Evolutionary conservation across 2,888 invertebrate genomes (phyloP).

Genomic region (Caenorhabditis sp.): DNA sequence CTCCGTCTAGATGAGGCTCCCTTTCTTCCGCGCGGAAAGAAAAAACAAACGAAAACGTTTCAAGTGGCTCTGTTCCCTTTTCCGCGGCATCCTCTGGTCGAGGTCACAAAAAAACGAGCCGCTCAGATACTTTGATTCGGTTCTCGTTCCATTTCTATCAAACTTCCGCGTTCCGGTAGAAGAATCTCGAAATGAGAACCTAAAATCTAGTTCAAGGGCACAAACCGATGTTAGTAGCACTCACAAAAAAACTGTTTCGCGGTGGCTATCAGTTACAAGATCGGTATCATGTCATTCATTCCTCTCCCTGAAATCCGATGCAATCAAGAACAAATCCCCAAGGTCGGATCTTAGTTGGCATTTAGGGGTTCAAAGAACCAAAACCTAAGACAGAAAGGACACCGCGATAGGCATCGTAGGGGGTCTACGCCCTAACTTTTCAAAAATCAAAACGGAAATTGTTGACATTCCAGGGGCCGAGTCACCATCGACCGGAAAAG

Average conservation of each 20-base stretch:
- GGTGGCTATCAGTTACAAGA: constrained; percentile 51
- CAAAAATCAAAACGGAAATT: not conserved
- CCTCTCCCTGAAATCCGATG: constrained; percentile 28
- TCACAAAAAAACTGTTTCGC: constrained; percentile 44
- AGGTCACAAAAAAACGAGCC: constrained; percentile 38
- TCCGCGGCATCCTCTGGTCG: constrained; percentile 4
- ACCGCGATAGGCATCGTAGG: constrained; percentile 31
- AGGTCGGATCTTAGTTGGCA: constrained; percentile 50
- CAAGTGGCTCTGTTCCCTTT: constrained; percentile 46
- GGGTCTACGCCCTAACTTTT: not conserved
- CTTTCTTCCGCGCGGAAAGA: constrained; percentile 37
- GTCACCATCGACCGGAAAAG: constrained; percentile 55
- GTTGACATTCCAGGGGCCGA: constrained; percentile 31
- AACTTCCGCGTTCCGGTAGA: constrained; percentile 49
- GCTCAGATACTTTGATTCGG: constrained; percentile 24
- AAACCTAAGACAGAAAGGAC: constrained; percentile 52
- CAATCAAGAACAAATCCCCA: constrained; percentile 39
- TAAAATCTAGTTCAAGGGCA: constrained; percentile 59
- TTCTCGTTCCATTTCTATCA: constrained; percentile 4
- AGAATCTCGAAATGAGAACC: too few species aligned
- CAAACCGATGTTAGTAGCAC: constrained; percentile 13
- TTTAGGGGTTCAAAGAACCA: constrained; percentile 62
- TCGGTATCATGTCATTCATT: constrained; percentile 49
- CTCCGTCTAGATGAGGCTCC: constrained; percentile 26
- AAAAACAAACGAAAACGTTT: constrained; percentile 62